These are phyloP conservation scores for Macquaria australasica DNA, from an alignment of 2,113 vertebrate genomes.

Conservation along the genomic window DNA sequence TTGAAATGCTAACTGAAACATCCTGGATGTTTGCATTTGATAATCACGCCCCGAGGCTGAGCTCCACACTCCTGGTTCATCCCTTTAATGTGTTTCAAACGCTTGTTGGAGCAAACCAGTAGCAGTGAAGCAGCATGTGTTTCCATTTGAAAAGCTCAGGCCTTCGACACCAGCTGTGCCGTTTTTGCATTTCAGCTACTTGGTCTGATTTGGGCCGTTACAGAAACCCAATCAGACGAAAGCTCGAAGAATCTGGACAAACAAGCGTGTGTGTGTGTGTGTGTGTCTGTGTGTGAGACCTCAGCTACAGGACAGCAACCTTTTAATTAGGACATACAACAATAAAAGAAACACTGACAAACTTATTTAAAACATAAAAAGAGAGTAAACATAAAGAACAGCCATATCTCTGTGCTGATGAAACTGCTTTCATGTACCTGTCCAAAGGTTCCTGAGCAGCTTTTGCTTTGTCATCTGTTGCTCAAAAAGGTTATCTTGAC, in stretches of 20 bases:
- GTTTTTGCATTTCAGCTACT: constrained; percentile 29
- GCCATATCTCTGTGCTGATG: background rate
- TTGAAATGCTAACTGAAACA: background rate
- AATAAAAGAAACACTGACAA: background rate
- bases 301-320: background rate
- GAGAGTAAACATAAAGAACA: background rate
- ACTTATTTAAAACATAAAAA: background rate
- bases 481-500: constrained; percentile 10
- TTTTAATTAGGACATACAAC: background rate
- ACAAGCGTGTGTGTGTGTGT: background rate
- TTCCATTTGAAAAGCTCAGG: constrained; percentile 32
- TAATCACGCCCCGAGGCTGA: background rate
- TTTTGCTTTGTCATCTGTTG: constrained; percentile 35
- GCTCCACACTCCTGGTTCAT: background rate
- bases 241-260: background rate
- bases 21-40: background rate
- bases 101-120: background rate
- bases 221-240: background rate
- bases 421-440: background rate
- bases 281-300: background rate
- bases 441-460: constrained; percentile 52
- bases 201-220: background rate
- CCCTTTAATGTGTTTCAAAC: background rate
- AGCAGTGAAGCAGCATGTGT: background rate
- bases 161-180: constrained; percentile 31